Base-by-base conservation (phyloP, 2,113 vertebrate genomes). In the Pan paniscus region DNA sequence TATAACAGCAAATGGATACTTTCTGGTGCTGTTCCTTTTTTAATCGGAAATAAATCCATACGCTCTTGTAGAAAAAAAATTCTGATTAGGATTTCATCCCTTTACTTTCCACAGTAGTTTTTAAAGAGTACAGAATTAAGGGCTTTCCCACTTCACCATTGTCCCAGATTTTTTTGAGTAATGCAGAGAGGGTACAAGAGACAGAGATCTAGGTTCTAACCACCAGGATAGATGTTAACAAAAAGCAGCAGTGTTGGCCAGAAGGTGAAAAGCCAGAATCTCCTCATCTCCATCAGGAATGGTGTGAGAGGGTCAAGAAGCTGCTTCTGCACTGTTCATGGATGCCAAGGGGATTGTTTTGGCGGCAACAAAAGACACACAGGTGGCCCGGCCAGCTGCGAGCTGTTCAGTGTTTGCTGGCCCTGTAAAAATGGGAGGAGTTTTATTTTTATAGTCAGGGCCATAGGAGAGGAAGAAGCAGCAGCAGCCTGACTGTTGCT, bases 1-100 rank as follows among this genome's bases (percentile, higher is more conserved):
- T 75, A 85, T 35, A 81, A 81, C 0, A 64, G 11, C 18, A 90
- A 72, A 82, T 0, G 18, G 43, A 75, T 3, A 94, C 4, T 61
- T 67, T 96, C 22, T n/a, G 83, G 3, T 17, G 57, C 25, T 80
- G 4, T 52, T 75, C 7, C 6, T 50, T 43, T 67, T 80, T 52
- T 6, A 20, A 92, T 73, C 25, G 89, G 4, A 89, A 96, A 93
- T 79, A 93, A 27, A 68, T 92, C 48, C 30, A 72, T 0, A 89
- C 10, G 10, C 13, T 3, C 32, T 83, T 52, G 23, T 18, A 80
- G 27, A 16, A 84, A 68, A 32, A 72, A 76, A 52, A 85, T 13
- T 76, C n/a, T 68, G 1, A 61, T n/a, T 81, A 13, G 5, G 76
- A 38, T 3, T 40, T 67, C 13, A 43, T 61, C 59, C 6, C 72